Conservation (phyloP, 35 echinoderm and acorn worm species). For the Amphiura filiformis region DNA sequence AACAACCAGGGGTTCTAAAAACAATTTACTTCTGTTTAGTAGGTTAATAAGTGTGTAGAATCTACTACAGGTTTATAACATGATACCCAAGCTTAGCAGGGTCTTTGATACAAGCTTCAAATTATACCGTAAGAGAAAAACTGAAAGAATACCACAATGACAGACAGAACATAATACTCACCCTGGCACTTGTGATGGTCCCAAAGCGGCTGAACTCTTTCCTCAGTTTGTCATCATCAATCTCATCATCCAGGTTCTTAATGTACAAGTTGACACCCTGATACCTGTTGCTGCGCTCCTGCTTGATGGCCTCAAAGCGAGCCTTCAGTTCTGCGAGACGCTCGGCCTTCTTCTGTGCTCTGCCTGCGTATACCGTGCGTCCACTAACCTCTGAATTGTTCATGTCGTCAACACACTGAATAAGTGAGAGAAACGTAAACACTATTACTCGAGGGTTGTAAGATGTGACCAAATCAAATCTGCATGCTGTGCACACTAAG, state of each 20-base stretch:
- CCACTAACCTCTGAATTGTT: constrained; percentile 62
- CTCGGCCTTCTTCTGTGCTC: constrained; percentile 92
- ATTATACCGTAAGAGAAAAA: not conserved
- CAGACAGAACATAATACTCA: constrained; percentile 11
- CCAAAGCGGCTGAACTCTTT: constrained; percentile 93
- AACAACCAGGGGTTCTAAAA: too few species aligned
- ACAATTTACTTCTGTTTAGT: too few species aligned
- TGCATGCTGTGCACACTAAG: too few species aligned
- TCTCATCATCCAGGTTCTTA: constrained; percentile 97
- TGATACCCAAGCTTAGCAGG: too few species aligned
- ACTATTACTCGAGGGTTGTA: too few species aligned
- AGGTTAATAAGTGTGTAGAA: too few species aligned
- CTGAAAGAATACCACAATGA: not conserved
- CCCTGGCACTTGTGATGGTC: constrained; percentile 96
- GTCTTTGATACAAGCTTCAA: too few species aligned
- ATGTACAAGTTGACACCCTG: constrained; percentile 96
- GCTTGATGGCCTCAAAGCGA: constrained; percentile 72
- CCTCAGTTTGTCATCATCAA: constrained; percentile 84
- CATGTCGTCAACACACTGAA: constrained; percentile 64
- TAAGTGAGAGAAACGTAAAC: not conserved
- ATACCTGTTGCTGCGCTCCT: constrained; percentile 73
- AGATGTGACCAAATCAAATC: too few species aligned
- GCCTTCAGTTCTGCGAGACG: constrained; percentile 73
- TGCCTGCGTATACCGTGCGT: constrained; percentile 67
- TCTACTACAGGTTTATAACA: too few species aligned